phyloP scores from a whole-genome alignment of 2,888 invertebrate genomes.

The Nephrotoma appendiculata region DNA sequence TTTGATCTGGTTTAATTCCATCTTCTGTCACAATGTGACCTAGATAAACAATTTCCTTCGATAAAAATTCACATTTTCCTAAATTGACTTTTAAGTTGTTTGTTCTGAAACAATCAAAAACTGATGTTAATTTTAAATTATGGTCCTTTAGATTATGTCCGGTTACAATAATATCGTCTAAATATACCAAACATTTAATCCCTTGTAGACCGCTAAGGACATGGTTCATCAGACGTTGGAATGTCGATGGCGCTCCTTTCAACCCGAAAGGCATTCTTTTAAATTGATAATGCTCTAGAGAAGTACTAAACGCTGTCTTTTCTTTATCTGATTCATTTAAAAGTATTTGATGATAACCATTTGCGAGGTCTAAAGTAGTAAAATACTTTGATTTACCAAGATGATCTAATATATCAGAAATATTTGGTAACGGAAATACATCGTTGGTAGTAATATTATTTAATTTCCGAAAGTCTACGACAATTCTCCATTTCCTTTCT shows the following conservation, averaged over 20 bases:
- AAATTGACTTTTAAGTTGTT: too few species aligned
- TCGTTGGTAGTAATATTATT: too few species aligned
- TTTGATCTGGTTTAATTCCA: slow-evolving; percentile 15
- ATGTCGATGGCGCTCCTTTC: slow-evolving; percentile 18
- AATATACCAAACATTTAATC: neutral
- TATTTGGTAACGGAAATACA: too few species aligned
- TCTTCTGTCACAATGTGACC: too few species aligned
- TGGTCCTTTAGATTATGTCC: slow-evolving; percentile 17
- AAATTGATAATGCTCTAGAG: slow-evolving; percentile 15
- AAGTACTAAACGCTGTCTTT: neutral
- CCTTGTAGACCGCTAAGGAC: slow-evolving; percentile 18
- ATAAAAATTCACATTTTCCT: too few species aligned
- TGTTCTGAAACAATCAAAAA: slow-evolving; percentile 12
- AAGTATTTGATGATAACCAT: slow-evolving; percentile 1
- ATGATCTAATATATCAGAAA: too few species aligned
- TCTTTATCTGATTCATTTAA: neutral
- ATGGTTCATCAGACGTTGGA: slow-evolving; percentile 20
- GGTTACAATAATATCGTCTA: slow-evolving; percentile 5
- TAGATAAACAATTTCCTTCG: too few species aligned
- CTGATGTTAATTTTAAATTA: slow-evolving; percentile 12
- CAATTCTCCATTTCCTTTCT: too few species aligned
- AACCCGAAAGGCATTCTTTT: slow-evolving; percentile 16
- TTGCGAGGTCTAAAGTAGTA: too few species aligned
- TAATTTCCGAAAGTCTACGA: too few species aligned
- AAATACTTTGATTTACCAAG: too few species aligned